Percentiles rank a stretch among this genome's conserved stretches.
These are phyloP conservation scores for Apotomis turbidana DNA, from an alignment of 2,888 invertebrate species.

Conservation along the genomic window DNA sequence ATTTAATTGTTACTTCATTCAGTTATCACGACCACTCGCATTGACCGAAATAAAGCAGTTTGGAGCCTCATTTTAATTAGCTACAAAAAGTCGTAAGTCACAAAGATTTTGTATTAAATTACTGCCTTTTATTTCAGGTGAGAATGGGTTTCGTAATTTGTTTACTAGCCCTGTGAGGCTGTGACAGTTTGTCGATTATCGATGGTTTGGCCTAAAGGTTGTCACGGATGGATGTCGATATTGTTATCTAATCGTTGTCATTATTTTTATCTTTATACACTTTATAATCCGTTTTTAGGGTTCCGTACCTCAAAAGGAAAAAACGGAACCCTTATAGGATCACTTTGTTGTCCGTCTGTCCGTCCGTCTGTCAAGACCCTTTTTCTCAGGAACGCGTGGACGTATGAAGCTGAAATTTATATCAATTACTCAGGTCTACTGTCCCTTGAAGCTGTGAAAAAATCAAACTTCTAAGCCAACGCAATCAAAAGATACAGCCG, in stretches of 20 bases:
- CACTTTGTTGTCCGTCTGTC: no score
- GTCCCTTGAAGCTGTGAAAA: no score
- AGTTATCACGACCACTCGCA: slow-evolving; percentile 47
- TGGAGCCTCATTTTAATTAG: no score
- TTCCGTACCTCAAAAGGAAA: no score
- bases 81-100: neutral
- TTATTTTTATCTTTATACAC: slow-evolving; percentile 25
- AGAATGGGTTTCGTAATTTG: slow-evolving; percentile 24
- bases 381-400: no score
- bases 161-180: slow-evolving; percentile 22
- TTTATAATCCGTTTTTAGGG: neutral
- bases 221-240: slow-evolving; percentile 26
- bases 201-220: slow-evolving; percentile 24
- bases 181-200: slow-evolving; percentile 20
- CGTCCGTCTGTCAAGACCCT: no score
- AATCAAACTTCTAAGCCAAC: no score
- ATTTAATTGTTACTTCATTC: slow-evolving; percentile 52
- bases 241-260: slow-evolving; percentile 29
- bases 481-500: no score
- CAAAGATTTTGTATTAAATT: neutral
- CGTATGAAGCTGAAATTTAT: no score
- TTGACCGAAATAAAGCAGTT: slow-evolving; percentile 37
- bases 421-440: no score
- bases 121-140: neutral
- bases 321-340: no score